Evolutionary conservation across 2,797 vertebrate genomes (phyloP), one percentile per base, ranked within the genome.

Genomic region (Gadopsis bispinosus): DNA sequence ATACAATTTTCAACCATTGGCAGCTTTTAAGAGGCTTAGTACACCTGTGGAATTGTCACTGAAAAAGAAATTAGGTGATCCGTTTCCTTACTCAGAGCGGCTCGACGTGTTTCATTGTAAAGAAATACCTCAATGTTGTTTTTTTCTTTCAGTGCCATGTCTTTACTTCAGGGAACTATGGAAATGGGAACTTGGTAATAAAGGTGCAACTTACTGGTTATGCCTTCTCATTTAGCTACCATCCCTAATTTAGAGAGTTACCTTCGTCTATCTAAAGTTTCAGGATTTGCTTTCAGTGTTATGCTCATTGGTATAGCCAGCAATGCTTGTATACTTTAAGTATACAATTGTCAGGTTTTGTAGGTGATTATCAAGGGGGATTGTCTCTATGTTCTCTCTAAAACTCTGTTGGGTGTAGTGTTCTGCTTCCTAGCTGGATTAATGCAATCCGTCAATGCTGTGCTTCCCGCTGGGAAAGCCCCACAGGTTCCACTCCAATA

Each of bases 341-440:
- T 35, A 10, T 8, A 9, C 65, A 60, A 2, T 35, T 73, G 20
- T 66, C 41, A 39, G 26, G 62, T 62, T 79, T 50, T 74, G 63
- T 68, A 37, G 2, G 45, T 67, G 37, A 58, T 85, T 53, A 76
- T 63, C 64, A 37, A 55, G 13, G 63, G 54, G 50, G 64, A 76
- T 83, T 83, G 77, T 79, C 35, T 65, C 33, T 65, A 45, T 68
- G 31, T 59, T 81, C 66, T 75, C 54, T 83, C 73, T 78, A 73
- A 76, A 83, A 75, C 69, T 79, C 79, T 79, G 26, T 58, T 84
- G 65, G 64, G 54, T 53, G 47, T 59, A 62, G 54, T 77, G 55
- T 85, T 87, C 33, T 88, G 55, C 65, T 84, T 80, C 83, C 79
- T 90, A 65, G 51, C 55, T 86, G 87, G 89, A 92, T 91, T 90